Evolutionary conservation across 1,140 invertebrate genomes (phyloP).

Genomic region (Argopecten irradians): DNA sequence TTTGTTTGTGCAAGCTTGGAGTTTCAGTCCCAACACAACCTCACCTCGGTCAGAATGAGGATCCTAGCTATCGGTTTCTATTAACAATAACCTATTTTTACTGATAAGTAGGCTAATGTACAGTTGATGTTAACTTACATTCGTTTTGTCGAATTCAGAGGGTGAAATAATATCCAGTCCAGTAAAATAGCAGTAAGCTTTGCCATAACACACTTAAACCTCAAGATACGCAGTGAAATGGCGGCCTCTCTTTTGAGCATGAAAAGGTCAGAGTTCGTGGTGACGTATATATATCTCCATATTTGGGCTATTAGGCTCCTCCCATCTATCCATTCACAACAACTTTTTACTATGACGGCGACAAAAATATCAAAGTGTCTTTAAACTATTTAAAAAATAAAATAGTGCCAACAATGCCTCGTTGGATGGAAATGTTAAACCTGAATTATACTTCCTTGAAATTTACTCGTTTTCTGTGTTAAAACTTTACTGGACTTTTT

Average conservation of each 20-base stretch:
- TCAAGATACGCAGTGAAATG: neutral
- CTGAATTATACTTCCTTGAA: no score
- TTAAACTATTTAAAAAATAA: no score
- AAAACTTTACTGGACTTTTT: no score
- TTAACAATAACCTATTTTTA: neutral
- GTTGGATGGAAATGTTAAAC: no score
- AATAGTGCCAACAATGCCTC: no score
- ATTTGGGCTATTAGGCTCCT: neutral
- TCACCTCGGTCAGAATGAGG: neutral
- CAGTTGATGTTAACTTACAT: neutral
- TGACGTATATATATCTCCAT: neutral
- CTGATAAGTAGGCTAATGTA: neutral
- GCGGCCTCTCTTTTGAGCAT: slow-evolving; percentile 5
- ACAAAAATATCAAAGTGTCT: neutral
- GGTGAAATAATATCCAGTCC: neutral
- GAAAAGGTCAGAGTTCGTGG: slow-evolving; percentile 5
- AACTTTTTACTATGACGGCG: neutral
- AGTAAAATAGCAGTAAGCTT: neutral
- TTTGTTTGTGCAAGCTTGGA: neutral
- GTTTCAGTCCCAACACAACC: neutral
- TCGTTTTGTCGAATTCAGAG: neutral
- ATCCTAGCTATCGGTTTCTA: neutral
- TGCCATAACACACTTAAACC: neutral
- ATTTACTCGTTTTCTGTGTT: no score
- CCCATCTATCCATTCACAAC: slow-evolving; percentile 2